phyloP scores from a whole-genome alignment of 2,797 vertebrate genomes.

The Cynopterus sphinx region DNA sequence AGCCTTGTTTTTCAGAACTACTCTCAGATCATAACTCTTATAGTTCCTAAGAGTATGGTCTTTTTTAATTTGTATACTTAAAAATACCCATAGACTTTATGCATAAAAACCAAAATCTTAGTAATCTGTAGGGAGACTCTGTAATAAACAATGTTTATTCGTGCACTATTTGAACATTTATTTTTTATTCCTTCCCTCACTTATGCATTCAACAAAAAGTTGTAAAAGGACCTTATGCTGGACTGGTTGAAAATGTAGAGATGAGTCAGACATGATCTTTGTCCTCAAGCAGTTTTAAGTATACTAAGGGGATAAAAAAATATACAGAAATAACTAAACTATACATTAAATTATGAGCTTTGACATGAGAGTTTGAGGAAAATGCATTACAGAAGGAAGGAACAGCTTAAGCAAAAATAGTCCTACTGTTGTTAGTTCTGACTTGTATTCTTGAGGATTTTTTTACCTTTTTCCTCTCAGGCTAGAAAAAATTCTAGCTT shows the following conservation, averaged over 20 bases:
- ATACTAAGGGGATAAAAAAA: neutral
- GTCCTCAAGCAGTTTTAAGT: neutral
- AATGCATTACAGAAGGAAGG: neutral
- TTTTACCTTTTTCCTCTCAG: neutral
- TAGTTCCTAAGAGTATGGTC: neutral
- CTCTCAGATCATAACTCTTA: neutral
- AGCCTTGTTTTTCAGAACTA: conserved; percentile 45
- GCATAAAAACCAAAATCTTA: neutral
- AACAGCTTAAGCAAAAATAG: neutral
- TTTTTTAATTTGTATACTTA: neutral
- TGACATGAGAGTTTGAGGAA: neutral
- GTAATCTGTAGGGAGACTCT: neutral
- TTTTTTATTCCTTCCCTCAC: neutral
- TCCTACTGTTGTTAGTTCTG: neutral
- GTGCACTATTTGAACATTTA: neutral
- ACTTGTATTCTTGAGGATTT: conserved; percentile 10
- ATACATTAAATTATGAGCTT: neutral
- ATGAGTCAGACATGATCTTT: conserved; percentile 1
- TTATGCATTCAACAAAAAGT: conserved; percentile 30
- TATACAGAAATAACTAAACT: neutral
- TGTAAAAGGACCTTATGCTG: conserved; percentile 14
- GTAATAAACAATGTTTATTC: neutral
- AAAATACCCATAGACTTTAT: neutral
- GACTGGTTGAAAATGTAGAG: neutral
- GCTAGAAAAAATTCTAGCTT: neutral